These are phyloP conservation scores for Gnathonemus echidnorhynchus DNA, from an alignment of 2,113 vertebrate genomes.

Conservation along the genomic window DNA sequence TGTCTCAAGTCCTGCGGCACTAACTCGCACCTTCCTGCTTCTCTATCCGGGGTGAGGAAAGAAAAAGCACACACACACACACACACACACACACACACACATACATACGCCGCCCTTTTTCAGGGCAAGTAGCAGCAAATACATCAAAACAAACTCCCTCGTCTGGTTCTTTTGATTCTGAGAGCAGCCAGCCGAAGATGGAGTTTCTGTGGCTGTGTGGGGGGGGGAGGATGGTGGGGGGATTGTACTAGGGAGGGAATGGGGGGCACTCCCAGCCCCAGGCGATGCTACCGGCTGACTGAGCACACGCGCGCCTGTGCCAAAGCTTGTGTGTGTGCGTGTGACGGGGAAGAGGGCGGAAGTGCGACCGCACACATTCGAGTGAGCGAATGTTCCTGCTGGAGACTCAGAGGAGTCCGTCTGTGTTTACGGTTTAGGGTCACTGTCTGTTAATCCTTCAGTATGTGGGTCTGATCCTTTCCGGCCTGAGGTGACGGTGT, in stretches of 20 bases:
- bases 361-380: not conserved
- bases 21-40: not conserved
- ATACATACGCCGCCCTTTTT: not conserved
- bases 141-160: not conserved
- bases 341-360: not conserved
- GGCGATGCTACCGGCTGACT: not conserved
- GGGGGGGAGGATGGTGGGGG: not conserved
- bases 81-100: not conserved
- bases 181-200: not conserved
- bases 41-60: not conserved
- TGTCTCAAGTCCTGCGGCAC: not conserved
- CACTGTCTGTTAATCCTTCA: not conserved
- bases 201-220: not conserved
- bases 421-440: not conserved
- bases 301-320: not conserved
- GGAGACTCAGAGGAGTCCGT: not conserved
- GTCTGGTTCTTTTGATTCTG: not conserved
- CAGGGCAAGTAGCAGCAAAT: not conserved
- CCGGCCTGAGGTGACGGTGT: not conserved
- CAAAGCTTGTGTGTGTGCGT: not conserved
- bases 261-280: not conserved
- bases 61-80: not conserved
- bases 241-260: not conserved
- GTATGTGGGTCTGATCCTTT: not conserved
- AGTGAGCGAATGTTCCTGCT: not conserved